phyloP scores from a whole-genome alignment of 2,113 vertebrate species.

The Copsychus sechellarum region DNA sequence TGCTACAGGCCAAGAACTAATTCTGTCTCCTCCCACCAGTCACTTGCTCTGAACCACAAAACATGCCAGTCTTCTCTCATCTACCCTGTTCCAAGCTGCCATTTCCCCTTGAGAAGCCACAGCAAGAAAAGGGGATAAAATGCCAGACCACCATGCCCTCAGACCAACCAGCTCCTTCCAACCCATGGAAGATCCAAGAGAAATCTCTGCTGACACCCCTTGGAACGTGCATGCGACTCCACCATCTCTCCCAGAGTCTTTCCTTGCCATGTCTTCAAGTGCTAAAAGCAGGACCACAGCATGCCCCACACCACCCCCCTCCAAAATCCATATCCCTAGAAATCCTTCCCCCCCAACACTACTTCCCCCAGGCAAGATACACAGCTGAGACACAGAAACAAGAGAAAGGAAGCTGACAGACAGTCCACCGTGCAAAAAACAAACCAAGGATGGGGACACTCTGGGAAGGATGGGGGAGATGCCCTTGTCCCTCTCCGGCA shows the following conservation, averaged over 20 bases:
- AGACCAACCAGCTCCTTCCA: not conserved
- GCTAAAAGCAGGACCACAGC: not conserved
- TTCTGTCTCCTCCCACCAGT: not conserved
- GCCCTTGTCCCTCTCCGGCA: slow-evolving; percentile 16
- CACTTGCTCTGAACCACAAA: slow-evolving; percentile 4
- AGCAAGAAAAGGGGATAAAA: not conserved
- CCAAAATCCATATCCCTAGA: not conserved
- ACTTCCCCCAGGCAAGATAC: slow-evolving; percentile 9
- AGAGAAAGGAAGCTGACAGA: slow-evolving; percentile 54
- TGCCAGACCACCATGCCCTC: not conserved
- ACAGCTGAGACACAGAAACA: slow-evolving; percentile 55
- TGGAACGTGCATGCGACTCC: not conserved
- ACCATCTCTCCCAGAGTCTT: not conserved
- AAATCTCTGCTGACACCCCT: not conserved
- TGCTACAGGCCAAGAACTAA: not conserved
- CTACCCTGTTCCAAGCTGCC: not conserved
- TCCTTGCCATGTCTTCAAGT: not conserved
- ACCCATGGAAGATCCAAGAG: not conserved
- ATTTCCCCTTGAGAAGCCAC: not conserved
- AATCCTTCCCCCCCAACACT: not conserved
- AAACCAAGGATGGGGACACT: slow-evolving; percentile 7
- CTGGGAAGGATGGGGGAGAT: slow-evolving; percentile 27
- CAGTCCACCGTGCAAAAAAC: slow-evolving; percentile 55
- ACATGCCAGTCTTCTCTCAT: not conserved
- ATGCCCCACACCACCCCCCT: not conserved